Percentiles rank a stretch among this genome's conserved stretches.
Evolutionary conservation across 2,888 invertebrate genomes (phyloP).

Genomic region (Tinea trinotella): DNA sequence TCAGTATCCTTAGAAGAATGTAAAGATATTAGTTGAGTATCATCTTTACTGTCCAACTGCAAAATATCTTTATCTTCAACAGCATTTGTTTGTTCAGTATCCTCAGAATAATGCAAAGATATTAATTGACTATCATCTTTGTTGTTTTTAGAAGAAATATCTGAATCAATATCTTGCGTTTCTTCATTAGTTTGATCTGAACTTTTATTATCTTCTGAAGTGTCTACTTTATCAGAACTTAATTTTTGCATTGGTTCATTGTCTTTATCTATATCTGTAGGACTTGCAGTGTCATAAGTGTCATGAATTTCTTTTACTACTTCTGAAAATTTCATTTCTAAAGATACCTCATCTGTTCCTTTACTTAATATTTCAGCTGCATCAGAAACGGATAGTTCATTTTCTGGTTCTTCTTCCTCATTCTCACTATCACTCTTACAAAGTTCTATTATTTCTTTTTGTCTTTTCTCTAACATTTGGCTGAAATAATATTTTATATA

Average conservation of each 20-base stretch:
- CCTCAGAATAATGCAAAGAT: constrained; percentile 21
- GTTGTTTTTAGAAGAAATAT: neutral
- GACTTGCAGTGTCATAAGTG: no score
- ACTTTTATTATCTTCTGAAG: neutral
- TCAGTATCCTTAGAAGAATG: no score
- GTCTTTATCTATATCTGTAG: neutral
- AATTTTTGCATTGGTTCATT: neutral
- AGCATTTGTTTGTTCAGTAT: constrained; percentile 9
- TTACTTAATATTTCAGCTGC: neutral
- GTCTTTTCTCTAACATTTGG: constrained; percentile 77
- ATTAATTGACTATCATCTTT: constrained; percentile 17
- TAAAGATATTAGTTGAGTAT: no score
- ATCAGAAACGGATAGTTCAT: constrained; percentile 18
- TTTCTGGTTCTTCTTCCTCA: constrained; percentile 28
- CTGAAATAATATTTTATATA: constrained; percentile 46
- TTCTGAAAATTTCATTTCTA: no score
- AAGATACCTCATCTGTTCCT: no score
- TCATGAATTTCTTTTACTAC: no score
- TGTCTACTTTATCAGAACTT: neutral
- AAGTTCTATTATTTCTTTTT: constrained; percentile 81
- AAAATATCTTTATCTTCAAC: neutral
- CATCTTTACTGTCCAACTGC: no score
- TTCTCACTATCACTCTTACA: constrained; percentile 81
- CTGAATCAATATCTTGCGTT: neutral
- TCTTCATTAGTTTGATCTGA: neutral